Percentiles rank a stretch among this genome's conserved stretches.
Conservation (phyloP, 2,113 vertebrate genomes). For the Murina feae region DNA sequence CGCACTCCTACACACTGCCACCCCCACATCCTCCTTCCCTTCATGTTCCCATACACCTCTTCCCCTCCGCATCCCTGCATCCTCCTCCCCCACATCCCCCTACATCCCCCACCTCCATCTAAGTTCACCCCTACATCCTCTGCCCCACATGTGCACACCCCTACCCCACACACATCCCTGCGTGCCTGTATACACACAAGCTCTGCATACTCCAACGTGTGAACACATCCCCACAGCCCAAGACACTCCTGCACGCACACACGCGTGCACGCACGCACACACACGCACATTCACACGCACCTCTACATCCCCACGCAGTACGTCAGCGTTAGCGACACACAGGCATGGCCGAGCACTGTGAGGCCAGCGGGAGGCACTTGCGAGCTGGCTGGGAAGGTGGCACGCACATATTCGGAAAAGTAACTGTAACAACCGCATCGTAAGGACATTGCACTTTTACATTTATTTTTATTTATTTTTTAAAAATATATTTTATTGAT, state of each 20-base stretch:
- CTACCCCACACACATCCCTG: neutral
- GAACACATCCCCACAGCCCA: neutral
- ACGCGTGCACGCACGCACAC: too few relatives aligned
- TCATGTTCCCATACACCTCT: neutral
- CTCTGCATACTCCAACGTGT: neutral
- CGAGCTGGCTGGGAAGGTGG: neutral
- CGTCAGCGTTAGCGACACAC: neutral
- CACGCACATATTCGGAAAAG: neutral
- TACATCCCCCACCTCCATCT: neutral
- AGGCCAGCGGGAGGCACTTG: neutral
- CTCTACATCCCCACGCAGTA: neutral
- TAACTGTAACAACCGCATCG: neutral
- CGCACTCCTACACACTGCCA: neutral
- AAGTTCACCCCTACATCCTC: neutral
- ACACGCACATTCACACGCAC: too few relatives aligned
- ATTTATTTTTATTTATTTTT: too few relatives aligned
- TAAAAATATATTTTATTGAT: too few relatives aligned
- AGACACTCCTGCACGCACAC: neutral
- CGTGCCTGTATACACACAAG: neutral
- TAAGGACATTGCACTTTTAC: neutral
- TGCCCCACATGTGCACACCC: neutral
- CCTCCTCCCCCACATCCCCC: neutral
- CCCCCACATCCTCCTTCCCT: neutral
- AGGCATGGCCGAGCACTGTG: too few relatives aligned
- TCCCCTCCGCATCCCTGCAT: neutral